These are phyloP conservation scores for Nebria salina DNA, from an alignment of 2,888 invertebrate species.

Conservation along the genomic window DNA sequence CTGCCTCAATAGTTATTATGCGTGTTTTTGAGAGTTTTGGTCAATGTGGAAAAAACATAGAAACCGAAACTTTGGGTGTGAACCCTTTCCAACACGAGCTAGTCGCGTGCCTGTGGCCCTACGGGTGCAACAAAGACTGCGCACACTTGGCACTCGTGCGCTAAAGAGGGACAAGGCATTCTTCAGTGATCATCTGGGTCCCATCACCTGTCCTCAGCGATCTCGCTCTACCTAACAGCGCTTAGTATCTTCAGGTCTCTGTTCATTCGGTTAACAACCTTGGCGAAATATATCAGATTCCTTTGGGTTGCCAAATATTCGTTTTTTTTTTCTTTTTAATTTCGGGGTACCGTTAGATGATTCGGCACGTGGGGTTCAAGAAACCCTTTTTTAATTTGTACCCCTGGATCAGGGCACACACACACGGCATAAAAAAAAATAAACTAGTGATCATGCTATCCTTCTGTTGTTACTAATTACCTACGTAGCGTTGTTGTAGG, in stretches of 20 bases:
- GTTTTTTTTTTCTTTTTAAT: neutral
- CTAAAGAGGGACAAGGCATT: neutral
- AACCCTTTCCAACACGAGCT: neutral
- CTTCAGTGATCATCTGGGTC: neutral
- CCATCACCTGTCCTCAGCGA: neutral
- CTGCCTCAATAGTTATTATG: neutral
- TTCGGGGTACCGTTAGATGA: neutral
- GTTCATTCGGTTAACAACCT: neutral
- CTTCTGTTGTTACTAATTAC: neutral
- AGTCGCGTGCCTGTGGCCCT: neutral
- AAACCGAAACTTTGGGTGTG: neutral
- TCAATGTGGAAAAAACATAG: neutral
- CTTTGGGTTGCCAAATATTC: neutral
- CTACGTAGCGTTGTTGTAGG: neutral
- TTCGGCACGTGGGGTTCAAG: neutral
- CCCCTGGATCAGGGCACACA: neutral
- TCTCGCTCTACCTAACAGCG: neutral
- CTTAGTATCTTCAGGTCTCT: neutral
- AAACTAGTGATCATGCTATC: neutral
- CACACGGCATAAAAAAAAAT: neutral
- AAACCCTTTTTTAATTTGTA: neutral
- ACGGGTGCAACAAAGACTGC: neutral
- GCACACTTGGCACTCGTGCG: neutral
- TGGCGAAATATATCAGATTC: conserved; percentile 1
- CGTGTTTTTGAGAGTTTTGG: too few relatives aligned